These are phyloP conservation scores for Hemiprocne comata DNA, from an alignment of 2,113 vertebrate genomes.

Conservation along the genomic window DNA sequence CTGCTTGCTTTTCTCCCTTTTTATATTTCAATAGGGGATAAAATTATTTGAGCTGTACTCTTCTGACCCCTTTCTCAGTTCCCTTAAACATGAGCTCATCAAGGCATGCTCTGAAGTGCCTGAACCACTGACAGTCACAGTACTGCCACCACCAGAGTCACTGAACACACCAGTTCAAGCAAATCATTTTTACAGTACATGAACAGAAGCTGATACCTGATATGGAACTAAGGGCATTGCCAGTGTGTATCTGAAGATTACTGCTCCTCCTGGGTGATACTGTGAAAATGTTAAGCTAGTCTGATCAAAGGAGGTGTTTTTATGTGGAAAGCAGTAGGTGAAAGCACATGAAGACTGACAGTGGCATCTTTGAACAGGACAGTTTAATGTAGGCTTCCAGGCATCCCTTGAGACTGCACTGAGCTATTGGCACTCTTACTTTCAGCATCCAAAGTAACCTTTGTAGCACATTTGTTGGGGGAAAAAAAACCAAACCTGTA, in stretches of 20 bases:
- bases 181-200: background rate
- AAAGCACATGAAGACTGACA: background rate
- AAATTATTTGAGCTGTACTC: background rate
- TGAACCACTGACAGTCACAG: background rate
- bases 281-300: background rate
- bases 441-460: constrained; percentile 5
- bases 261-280: background rate
- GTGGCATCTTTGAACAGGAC: background rate
- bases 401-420: background rate
- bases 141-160: background rate
- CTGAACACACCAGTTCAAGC: background rate
- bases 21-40: background rate
- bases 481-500: background rate
- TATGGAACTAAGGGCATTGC: background rate
- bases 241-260: background rate
- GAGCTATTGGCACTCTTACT: background rate
- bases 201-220: background rate
- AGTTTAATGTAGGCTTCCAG: background rate
- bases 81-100: background rate
- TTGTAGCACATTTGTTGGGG: background rate
- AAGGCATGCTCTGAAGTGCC: background rate
- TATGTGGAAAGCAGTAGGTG: background rate
- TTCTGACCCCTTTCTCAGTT: background rate
- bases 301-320: background rate
- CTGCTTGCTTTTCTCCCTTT: background rate